Percentiles rank a stretch among this genome's conserved stretches.
Evolutionary conservation across 2,113 vertebrate species (phyloP).

Genomic region (Bubo bubo): DNA sequence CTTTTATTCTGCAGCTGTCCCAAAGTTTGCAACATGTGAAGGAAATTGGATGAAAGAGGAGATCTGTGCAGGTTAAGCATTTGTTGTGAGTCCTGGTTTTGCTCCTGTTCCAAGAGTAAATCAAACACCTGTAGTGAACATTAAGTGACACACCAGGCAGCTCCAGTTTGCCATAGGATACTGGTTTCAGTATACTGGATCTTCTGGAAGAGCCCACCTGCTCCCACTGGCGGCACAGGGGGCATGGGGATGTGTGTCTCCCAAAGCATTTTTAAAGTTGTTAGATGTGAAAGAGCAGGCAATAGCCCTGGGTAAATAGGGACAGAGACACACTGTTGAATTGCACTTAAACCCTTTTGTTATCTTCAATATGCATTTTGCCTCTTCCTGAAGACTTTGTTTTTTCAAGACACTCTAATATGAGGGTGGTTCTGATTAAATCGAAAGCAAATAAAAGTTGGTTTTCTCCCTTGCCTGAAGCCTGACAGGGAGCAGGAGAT

Average conservation of each 20-base stretch:
- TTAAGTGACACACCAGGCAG: neutral
- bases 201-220: neutral
- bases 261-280: neutral
- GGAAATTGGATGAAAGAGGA: neutral
- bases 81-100: neutral
- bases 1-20: neutral
- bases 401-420: neutral
- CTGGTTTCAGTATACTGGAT: neutral
- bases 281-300: neutral
- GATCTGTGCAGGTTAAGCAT: neutral
- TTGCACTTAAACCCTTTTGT: neutral
- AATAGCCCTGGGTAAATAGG: neutral
- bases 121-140: neutral
- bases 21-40: neutral
- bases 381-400: neutral
- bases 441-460: neutral
- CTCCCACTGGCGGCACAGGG: accelerated
- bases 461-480: neutral
- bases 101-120: neutral
- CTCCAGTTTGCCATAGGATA: neutral
- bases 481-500: neutral
- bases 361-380: accelerated
- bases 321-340: neutral
- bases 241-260: neutral
- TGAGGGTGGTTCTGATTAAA: neutral